Base-by-base conservation (phyloP, 2,888 invertebrate genomes). In the Allacma fusca region DNA sequence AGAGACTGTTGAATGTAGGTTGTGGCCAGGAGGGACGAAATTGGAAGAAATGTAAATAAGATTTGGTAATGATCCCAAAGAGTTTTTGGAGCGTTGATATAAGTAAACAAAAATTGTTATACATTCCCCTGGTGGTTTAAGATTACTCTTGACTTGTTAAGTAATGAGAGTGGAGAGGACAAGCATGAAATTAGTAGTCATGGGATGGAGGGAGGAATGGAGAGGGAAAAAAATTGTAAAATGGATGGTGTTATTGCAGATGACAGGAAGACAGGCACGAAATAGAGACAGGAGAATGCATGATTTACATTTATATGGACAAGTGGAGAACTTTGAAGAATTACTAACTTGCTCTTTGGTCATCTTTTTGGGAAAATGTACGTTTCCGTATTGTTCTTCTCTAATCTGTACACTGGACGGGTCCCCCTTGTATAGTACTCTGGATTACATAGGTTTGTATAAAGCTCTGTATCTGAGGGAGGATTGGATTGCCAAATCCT, bases 401-500 rank as follows among this genome's bases (percentile, higher is more conserved):
- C 40, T 40, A 40, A n/a, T n/a, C n/a, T n/a, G n/a, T n/a, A n/a
- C n/a, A n/a, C n/a, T n/a, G n/a, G n/a, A n/a, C n/a, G n/a, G n/a
- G n/a, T n/a, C n/a, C n/a, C n/a, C n/a, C n/a, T n/a, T n/a, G n/a
- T n/a, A n/a, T n/a, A n/a, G n/a, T n/a, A n/a, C n/a, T n/a, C n/a
- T n/a, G n/a, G 40, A 13, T 40, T 40, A 40, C 40, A 40, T 40
- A 40, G 5, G 5, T 40, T 40, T 68, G 19, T 59, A 21, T 59
- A 21, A 59, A 59, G 21, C n/a, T n/a, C n/a, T 59, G 24, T 57
- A 29, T 75, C 68, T 29, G 80, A 87, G 85, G 87, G 96, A 95
- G 87, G 94, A 96, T 86, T 91, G 97, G 85, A 93, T 98, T 85
- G 91, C 94, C 77, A 89, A 94, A 79, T 91, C 95, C 5, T 89